Conservation (phyloP, 2,113 vertebrate species). For the Capreolus pygargus region DNA sequence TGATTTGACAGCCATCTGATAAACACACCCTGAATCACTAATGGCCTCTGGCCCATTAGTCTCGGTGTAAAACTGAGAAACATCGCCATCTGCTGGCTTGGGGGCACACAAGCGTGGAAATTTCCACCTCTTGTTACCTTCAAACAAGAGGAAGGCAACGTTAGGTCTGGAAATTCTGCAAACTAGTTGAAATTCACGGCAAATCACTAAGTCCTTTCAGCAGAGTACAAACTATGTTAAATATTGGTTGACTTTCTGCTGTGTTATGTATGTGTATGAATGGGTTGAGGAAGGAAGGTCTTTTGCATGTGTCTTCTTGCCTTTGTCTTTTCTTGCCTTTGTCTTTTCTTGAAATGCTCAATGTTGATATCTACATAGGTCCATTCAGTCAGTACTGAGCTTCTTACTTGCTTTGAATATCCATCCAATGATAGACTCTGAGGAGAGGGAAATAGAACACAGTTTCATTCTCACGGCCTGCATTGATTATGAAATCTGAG, state of each 20-base stretch:
- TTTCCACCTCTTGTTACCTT: conserved; percentile 22
- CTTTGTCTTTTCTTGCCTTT: not conserved
- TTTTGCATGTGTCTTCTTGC: not conserved
- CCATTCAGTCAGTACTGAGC: not conserved
- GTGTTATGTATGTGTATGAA: not conserved
- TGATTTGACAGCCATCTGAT: not conserved
- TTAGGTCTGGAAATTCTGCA: accelerated
- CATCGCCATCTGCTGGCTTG: conserved; percentile 78
- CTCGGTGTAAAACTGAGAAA: conserved; percentile 55
- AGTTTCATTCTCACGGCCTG: not conserved
- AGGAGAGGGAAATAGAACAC: not conserved
- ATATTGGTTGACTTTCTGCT: not conserved
- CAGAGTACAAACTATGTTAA: not conserved
- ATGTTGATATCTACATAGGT: not conserved
- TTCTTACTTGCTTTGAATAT: not conserved
- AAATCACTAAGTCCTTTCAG: not conserved
- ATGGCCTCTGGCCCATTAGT: not conserved
- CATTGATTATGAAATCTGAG: not conserved
- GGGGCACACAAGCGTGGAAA: conserved; percentile 30
- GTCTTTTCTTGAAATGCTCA: not conserved
- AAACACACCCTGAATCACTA: not conserved
- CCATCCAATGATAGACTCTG: not conserved
- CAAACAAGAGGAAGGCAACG: not conserved
- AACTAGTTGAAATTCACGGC: not conserved
- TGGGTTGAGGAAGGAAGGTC: not conserved